Evolutionary conservation across 2,888 invertebrate genomes (phyloP).

Genomic region (Pollenia griseotomentosa): DNA sequence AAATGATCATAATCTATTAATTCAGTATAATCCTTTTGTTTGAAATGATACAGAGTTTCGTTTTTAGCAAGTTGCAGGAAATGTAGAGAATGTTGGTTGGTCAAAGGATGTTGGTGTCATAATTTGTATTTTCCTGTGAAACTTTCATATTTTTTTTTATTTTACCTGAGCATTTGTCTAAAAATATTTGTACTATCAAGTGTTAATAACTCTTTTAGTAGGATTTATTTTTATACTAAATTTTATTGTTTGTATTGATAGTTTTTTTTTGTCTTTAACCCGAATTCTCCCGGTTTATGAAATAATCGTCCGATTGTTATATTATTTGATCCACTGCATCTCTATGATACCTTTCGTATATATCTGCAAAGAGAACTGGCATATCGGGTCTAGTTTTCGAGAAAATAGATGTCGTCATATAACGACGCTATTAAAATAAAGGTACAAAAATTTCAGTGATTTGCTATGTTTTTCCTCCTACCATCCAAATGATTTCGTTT

Average conservation of each 20-base stretch:
- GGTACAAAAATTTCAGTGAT: too few species aligned
- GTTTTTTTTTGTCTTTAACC: constrained; percentile 20
- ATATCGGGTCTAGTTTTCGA: too few species aligned
- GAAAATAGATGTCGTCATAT: too few species aligned
- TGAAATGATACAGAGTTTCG: constrained; percentile 24
- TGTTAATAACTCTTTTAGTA: constrained; percentile 51
- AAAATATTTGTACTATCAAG: constrained; percentile 5
- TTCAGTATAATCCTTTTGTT: constrained; percentile 66
- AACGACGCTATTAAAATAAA: too few species aligned
- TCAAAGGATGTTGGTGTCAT: constrained; percentile 68
- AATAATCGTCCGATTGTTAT: too few species aligned
- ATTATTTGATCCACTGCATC: too few species aligned
- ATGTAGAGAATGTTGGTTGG: neutral
- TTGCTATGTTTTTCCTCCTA: too few species aligned
- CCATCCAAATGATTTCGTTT: too few species aligned
- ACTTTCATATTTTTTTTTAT: constrained; percentile 31
- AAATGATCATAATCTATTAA: constrained; percentile 62
- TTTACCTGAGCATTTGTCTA: neutral
- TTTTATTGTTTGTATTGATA: neutral
- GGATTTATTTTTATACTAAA: neutral
- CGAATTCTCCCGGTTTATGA: too few species aligned
- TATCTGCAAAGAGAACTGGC: too few species aligned
- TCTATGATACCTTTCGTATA: too few species aligned
- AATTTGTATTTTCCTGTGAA: constrained; percentile 72
- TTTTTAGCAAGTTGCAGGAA: constrained; percentile 11